These are phyloP conservation scores for Pyralis farinalis DNA, from an alignment of 2,888 invertebrate species.

Conservation along the genomic window DNA sequence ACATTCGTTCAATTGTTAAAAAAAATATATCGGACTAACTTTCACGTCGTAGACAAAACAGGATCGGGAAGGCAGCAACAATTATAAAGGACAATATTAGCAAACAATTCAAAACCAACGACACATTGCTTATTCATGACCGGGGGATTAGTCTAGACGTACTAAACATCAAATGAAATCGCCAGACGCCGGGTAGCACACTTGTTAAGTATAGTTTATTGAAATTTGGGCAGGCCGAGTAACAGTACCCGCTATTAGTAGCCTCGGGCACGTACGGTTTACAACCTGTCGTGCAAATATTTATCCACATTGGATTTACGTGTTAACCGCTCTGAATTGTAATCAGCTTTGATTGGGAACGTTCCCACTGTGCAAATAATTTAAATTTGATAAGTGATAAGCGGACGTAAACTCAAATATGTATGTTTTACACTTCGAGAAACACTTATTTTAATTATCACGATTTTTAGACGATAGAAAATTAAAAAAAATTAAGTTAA, in stretches of 20 bases:
- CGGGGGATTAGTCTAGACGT: background rate
- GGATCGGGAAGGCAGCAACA: too few relatives aligned
- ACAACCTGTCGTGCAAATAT: slow-evolving; percentile 77
- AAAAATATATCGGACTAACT: too few relatives aligned
- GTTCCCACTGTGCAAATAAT: background rate
- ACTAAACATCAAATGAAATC: background rate
- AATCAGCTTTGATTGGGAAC: slow-evolving; percentile 69
- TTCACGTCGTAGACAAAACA: too few relatives aligned
- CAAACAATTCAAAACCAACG: too few relatives aligned
- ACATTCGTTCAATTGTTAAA: too few relatives aligned
- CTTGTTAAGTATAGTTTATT: slow-evolving; percentile 7
- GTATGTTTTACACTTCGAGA: too few relatives aligned
- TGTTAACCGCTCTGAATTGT: slow-evolving; percentile 69
- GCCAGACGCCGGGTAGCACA: background rate
- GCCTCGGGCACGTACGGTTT: slow-evolving; percentile 63
- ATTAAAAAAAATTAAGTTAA: too few relatives aligned
- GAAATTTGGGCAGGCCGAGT: slow-evolving; percentile 42
- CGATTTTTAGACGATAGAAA: too few relatives aligned
- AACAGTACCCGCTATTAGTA: slow-evolving; percentile 62
- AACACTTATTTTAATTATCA: too few relatives aligned
- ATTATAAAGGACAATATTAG: too few relatives aligned
- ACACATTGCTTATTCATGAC: background rate
- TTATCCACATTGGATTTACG: slow-evolving; percentile 75
- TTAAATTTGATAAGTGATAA: too few relatives aligned
- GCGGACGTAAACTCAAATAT: too few relatives aligned